A percentile compares a stretch with the other conserved stretches of the same genome.
These are phyloP conservation scores for Diuraphis noxia DNA, from an alignment of 1,140 invertebrate species.

Conservation along the genomic window DNA sequence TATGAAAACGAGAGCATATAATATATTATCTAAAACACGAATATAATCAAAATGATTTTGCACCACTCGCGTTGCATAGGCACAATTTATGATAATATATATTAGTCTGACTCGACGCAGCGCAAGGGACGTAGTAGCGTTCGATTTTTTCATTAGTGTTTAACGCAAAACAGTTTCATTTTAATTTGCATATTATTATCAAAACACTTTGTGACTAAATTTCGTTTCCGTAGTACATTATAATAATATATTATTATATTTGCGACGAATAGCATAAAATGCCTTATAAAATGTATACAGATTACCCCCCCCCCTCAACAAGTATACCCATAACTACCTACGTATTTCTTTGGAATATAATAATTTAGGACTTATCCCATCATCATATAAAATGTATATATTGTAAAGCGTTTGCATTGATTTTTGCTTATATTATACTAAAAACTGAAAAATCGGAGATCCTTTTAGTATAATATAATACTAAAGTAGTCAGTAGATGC, in stretches of 20 bases:
- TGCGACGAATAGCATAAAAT: not conserved
- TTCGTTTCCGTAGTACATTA: not conserved
- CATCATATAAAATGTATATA: too few relatives aligned
- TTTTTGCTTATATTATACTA: not conserved
- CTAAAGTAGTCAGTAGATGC: not conserved
- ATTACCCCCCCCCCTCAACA: not conserved
- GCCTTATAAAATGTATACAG: not conserved
- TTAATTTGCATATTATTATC: not conserved
- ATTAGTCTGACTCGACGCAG: not conserved
- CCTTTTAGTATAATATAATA: not conserved
- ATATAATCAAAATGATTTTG: not conserved
- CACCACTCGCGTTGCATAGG: not conserved
- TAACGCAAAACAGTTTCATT: not conserved
- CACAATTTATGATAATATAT: not conserved
- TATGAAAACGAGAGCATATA: too few relatives aligned
- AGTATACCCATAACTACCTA: too few relatives aligned
- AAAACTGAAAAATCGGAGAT: not conserved
- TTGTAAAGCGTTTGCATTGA: not conserved
- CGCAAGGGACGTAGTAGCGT: not conserved
- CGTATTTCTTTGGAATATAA: not conserved
- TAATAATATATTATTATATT: not conserved
- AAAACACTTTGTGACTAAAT: not conserved
- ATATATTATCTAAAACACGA: not conserved
- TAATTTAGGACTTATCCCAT: not conserved
- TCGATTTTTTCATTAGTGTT: not conserved